Evolutionary conservation across 2,888 invertebrate species (phyloP).

Genomic region (Ischnus inquisitorius): DNA sequence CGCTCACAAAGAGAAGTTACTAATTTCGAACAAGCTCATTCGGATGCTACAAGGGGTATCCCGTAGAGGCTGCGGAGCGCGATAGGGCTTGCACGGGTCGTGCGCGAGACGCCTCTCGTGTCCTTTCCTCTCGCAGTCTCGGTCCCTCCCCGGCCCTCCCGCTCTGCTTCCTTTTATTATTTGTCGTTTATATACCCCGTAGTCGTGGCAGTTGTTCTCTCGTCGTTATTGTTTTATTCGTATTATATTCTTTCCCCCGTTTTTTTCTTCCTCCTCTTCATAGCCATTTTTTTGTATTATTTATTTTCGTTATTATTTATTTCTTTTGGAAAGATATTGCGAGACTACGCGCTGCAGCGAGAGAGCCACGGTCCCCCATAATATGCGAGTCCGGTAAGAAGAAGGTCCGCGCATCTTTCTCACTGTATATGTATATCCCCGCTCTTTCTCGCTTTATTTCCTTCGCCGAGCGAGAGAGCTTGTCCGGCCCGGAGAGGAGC

Average conservation of each 20-base stretch:
- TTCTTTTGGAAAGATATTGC: slow-evolving; percentile 61
- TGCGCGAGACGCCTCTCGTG: slow-evolving; percentile 37
- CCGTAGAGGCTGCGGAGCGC: slow-evolving; percentile 9
- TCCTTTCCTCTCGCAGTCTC: slow-evolving; percentile 5
- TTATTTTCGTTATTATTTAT: slow-evolving; percentile 34
- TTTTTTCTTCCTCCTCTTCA: slow-evolving; percentile 19
- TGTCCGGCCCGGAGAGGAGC: slow-evolving; percentile 58
- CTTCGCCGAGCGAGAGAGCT: slow-evolving; percentile 27
- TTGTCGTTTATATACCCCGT: slow-evolving; percentile 63
- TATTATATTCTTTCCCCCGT: slow-evolving; percentile 44
- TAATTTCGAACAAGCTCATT: slow-evolving; percentile 81
- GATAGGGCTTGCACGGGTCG: slow-evolving; percentile 34
- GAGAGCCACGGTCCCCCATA: slow-evolving; percentile 72
- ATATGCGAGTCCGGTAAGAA: slow-evolving; percentile 79
- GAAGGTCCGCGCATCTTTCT: slow-evolving; percentile 34
- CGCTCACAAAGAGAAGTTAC: slow-evolving; percentile 78
- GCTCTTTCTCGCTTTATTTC: background rate
- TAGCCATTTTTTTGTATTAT: background rate
- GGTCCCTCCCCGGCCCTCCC: slow-evolving; percentile 31
- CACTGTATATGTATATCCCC: slow-evolving; percentile 44
- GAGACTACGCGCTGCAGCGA: slow-evolving; percentile 51
- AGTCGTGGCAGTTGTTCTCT: slow-evolving; percentile 55
- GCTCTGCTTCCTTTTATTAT: slow-evolving; percentile 61
- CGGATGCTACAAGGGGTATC: slow-evolving; percentile 62
- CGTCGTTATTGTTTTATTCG: slow-evolving; percentile 61